phyloP scores from a whole-genome alignment of 2,113 vertebrate species.

The Myocastor coypus region DNA sequence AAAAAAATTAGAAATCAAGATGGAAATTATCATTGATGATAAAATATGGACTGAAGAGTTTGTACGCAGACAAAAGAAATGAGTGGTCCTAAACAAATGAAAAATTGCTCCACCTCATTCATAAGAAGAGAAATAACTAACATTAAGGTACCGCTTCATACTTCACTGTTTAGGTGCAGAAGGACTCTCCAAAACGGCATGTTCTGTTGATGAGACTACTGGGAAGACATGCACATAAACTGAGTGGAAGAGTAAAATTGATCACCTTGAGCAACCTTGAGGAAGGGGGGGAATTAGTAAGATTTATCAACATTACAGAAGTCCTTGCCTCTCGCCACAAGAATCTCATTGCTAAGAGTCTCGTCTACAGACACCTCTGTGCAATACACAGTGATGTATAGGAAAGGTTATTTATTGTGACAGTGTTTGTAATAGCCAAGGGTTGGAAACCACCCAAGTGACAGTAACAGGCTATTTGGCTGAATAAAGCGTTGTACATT shows the following conservation, averaged over 20 bases:
- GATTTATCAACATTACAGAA: slow-evolving; percentile 69
- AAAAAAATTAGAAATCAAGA: neutral
- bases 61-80: neutral
- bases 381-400: slow-evolving; percentile 61
- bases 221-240: neutral
- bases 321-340: slow-evolving; percentile 10
- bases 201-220: neutral
- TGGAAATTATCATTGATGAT: neutral
- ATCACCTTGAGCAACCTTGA: slow-evolving; percentile 53
- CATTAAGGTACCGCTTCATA: neutral
- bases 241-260: neutral
- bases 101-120: neutral
- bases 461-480: neutral
- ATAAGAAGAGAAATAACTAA: neutral
- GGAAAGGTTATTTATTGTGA: slow-evolving; percentile 55
- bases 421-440: slow-evolving; percentile 59
- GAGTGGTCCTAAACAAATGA: neutral
- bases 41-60: neutral
- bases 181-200: neutral
- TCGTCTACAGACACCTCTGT: neutral
- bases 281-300: neutral
- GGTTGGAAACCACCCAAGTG: neutral
- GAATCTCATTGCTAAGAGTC: slow-evolving; percentile 28
- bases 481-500: slow-evolving; percentile 25
- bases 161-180: neutral